Conservation (phyloP, 2,797 vertebrate species). For the Nothura maculosa region DNA sequence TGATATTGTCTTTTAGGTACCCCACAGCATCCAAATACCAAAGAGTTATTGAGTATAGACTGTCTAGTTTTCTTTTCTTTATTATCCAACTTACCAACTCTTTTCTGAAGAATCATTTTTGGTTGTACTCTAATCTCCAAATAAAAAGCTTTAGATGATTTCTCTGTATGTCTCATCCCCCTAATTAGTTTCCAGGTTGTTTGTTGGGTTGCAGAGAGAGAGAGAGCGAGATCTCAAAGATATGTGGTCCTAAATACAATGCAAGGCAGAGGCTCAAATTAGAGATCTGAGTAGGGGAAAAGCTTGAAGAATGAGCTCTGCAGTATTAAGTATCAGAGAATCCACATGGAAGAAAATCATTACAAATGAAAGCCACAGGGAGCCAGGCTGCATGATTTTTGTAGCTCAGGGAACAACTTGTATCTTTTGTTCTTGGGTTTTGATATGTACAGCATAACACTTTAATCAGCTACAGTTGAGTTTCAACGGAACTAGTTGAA, state of each 20-base stretch:
- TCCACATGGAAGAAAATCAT: rapidly evolving
- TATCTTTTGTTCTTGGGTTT: background rate
- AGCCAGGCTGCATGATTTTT: background rate
- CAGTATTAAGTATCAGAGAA: background rate
- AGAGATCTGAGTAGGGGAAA: background rate
- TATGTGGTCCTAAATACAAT: background rate
- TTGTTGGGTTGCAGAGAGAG: background rate
- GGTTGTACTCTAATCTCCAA: background rate
- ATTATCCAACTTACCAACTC: background rate
- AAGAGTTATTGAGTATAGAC: background rate
- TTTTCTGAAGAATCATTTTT: background rate
- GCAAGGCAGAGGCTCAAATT: background rate
- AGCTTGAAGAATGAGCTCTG: background rate
- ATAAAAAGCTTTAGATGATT: rapidly evolving
- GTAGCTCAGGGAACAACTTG: background rate
- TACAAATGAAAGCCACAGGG: background rate
- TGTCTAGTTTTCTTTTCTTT: background rate
- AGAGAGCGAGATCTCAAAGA: background rate
- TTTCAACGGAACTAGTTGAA: background rate
- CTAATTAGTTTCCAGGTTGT: background rate
- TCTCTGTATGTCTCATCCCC: background rate
- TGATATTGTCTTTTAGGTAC: background rate
- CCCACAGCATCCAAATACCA: background rate
- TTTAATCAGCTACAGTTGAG: background rate
- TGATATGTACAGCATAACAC: background rate